phyloP scores from a whole-genome alignment of 1,140 invertebrate species.

The Drosophila ficusphila region DNA sequence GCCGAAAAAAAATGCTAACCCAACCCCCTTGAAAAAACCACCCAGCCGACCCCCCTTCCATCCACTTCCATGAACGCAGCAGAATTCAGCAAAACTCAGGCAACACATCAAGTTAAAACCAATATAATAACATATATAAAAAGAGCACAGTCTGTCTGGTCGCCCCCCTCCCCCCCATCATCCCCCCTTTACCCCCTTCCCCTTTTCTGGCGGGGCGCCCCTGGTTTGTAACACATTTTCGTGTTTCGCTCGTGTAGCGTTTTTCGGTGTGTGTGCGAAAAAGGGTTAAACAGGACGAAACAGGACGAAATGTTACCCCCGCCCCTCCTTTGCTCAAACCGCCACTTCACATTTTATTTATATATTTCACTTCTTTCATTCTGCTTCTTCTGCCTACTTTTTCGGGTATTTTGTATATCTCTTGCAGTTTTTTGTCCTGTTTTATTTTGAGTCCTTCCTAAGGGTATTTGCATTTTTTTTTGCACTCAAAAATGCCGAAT shows the following conservation, averaged over 20 bases:
- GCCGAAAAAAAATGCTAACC: too few species aligned
- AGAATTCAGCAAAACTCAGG: constrained; percentile 10
- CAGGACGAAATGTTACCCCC: constrained; percentile 37
- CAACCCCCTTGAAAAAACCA: neutral
- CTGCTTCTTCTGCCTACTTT: constrained; percentile 22
- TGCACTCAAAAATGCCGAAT: neutral
- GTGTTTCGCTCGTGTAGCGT: constrained; percentile 42
- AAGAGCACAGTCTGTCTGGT: constrained; percentile 65
- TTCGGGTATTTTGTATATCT: constrained; percentile 21
- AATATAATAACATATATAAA: constrained; percentile 66
- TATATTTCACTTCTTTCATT: constrained; percentile 43
- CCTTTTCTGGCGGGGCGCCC: neutral
- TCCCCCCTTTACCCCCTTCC: neutral
- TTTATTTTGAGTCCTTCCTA: neutral
- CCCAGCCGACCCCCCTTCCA: neutral
- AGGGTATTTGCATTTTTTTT: constrained; percentile 16
- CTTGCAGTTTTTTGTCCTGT: constrained; percentile 24
- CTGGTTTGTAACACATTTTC: constrained; percentile 52
- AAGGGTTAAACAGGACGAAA: constrained; percentile 49
- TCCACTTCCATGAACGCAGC: neutral
- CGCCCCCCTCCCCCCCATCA: constrained; percentile 3
- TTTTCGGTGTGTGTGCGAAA: constrained; percentile 39
- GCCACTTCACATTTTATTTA: constrained; percentile 47
- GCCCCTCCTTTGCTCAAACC: neutral
- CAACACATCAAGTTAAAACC: constrained; percentile 39